phyloP scores from a whole-genome alignment of 2,797 vertebrate genomes.

The Poeciliopsis gracilis region DNA sequence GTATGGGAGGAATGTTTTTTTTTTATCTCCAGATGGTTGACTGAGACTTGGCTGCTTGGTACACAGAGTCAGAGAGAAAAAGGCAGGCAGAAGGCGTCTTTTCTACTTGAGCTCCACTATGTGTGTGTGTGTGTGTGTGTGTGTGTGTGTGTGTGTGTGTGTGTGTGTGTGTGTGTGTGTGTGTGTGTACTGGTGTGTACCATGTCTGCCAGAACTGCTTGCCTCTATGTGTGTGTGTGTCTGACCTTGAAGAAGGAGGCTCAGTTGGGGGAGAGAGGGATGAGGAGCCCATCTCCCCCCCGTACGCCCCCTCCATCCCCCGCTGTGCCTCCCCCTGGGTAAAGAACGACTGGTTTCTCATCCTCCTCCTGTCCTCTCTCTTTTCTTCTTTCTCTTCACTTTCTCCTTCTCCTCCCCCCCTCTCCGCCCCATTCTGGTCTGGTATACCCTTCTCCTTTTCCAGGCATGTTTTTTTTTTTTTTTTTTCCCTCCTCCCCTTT shows the following conservation, averaged over 20 bases:
- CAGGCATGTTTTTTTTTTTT: neutral
- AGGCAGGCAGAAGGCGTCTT: slow-evolving; percentile 69
- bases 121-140: slow-evolving; percentile 44
- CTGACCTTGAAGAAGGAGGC: slow-evolving; percentile 83
- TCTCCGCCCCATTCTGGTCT: slow-evolving; percentile 9
- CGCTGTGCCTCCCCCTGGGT: slow-evolving; percentile 54
- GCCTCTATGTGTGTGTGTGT: slow-evolving; percentile 11
- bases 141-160: slow-evolving; percentile 14
- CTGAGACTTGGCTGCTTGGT: slow-evolving; percentile 72
- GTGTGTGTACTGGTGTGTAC: slow-evolving; percentile 22
- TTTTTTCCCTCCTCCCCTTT: neutral
- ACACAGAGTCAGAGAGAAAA: slow-evolving; percentile 70
- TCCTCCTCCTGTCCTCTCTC: slow-evolving; percentile 58
- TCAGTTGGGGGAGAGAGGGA: slow-evolving; percentile 76
- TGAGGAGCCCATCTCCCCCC: slow-evolving; percentile 54
- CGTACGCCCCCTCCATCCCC: slow-evolving; percentile 35
- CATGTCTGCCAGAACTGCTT: slow-evolving; percentile 51
- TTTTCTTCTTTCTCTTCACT: slow-evolving; percentile 14
- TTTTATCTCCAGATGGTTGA: slow-evolving; percentile 72
- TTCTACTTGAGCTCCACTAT: slow-evolving; percentile 66
- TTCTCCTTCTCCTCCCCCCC: neutral
- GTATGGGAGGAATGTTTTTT: slow-evolving; percentile 61
- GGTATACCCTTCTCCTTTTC: slow-evolving; percentile 21
- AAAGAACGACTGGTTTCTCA: slow-evolving; percentile 61
- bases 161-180: too few relatives aligned